phyloP scores from a whole-genome alignment of 2,888 invertebrate genomes.

The Drosophila aldrichi region DNA sequence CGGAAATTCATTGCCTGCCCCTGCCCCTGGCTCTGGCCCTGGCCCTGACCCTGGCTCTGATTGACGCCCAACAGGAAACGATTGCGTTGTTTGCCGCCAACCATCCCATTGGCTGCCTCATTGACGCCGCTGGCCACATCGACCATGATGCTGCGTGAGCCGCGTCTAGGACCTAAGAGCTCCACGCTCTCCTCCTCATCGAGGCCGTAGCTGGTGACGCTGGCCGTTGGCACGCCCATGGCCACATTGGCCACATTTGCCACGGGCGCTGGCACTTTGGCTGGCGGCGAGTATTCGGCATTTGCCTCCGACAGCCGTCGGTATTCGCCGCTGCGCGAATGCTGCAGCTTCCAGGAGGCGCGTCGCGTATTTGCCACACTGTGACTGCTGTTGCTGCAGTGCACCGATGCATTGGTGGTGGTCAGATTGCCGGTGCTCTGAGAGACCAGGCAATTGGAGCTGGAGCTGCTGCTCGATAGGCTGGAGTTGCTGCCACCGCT shows the following conservation, averaged over 20 bases:
- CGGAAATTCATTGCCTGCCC: constrained; percentile 86
- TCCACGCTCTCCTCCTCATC: constrained; percentile 71
- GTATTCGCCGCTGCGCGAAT: constrained; percentile 77
- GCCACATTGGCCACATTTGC: constrained; percentile 29
- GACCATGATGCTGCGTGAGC: constrained; percentile 50
- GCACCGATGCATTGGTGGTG: constrained; percentile 66
- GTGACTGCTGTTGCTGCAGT: constrained; percentile 65
- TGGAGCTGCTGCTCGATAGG: constrained; percentile 73
- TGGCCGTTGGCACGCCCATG: constrained; percentile 15
- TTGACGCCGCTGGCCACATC: constrained; percentile 28
- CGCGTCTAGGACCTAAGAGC: constrained; percentile 63
- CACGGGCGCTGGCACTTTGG: constrained; percentile 53
- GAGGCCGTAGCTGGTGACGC: constrained; percentile 36
- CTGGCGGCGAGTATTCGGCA: constrained; percentile 67
- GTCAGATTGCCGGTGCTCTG: constrained; percentile 70
- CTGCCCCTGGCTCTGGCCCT: constrained; percentile 33
- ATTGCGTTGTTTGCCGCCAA: constrained; percentile 34
- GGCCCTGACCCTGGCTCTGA: constrained; percentile 1
- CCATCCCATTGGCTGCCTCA: constrained; percentile 12
- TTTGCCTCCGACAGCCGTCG: constrained; percentile 78
- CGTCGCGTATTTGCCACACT: constrained; percentile 72
- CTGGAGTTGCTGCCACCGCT: constrained; percentile 74
- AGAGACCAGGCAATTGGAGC: constrained; percentile 65
- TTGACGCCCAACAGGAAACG: constrained; percentile 62
- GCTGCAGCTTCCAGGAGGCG: constrained; percentile 82